phyloP scores from a whole-genome alignment of 2,797 vertebrate genomes.

The Chiroxiphia lanceolata region DNA sequence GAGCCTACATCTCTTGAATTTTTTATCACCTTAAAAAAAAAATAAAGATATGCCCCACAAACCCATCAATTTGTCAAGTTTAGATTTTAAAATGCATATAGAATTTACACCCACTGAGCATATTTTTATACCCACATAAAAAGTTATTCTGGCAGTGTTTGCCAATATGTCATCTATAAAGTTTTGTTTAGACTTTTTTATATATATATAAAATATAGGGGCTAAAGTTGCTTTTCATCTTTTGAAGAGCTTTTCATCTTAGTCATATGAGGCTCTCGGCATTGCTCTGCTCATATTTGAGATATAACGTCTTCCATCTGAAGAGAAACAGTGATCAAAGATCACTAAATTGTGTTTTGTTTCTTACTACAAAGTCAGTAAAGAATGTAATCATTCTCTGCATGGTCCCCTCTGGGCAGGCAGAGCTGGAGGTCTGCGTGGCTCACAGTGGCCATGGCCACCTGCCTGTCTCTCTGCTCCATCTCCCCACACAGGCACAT shows the following conservation, averaged over 20 bases:
- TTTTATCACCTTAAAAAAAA: constrained; percentile 63
- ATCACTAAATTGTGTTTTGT: background rate
- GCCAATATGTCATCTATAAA: constrained; percentile 71
- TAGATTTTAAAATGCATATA: constrained; percentile 72
- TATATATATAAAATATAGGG: background rate
- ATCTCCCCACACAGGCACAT: rapidly evolving
- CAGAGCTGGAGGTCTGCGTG: background rate
- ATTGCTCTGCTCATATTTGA: background rate
- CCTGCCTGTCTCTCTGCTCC: background rate
- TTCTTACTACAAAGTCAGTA: background rate
- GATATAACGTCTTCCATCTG: background rate
- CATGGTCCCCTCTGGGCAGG: background rate
- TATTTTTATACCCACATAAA: constrained; percentile 74
- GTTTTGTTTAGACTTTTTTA: constrained; percentile 63
- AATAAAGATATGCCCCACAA: constrained; percentile 36
- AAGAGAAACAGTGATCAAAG: background rate
- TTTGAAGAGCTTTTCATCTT: background rate
- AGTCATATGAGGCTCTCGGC: background rate
- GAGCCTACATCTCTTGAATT: constrained; percentile 58
- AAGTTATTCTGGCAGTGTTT: constrained; percentile 70
- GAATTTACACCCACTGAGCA: constrained; percentile 70
- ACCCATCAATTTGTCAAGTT: constrained; percentile 68
- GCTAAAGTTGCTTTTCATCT: constrained; percentile 14
- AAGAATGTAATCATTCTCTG: background rate
- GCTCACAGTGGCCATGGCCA: background rate